Evolutionary conservation across 2,888 invertebrate species (phyloP), one percentile per base, ranked within the genome.

Genomic region (Conchocele bisecta): DNA sequence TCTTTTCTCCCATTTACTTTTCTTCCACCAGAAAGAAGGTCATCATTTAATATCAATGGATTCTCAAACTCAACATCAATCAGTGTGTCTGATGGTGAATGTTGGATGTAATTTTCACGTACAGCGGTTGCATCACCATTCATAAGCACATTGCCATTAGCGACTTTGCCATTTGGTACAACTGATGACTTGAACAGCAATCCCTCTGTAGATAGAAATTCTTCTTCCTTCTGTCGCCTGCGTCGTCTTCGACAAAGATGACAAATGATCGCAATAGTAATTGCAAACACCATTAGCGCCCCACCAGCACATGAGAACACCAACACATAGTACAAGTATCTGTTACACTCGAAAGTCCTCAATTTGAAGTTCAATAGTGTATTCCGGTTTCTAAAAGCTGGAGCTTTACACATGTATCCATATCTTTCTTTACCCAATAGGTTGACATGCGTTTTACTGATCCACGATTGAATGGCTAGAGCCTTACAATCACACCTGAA

Each of bases 401-500:
- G 89, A 0, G 78, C 48, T 7, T 56, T 26, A 71, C 89, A 90
- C 17, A 59, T 51, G 59, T 89, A 87, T n/a, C 79, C 81, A 9
- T 63, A 66, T 33, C 81, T 82, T 15, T 72, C 65, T n/a, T 72
- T 44, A 20, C 80, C 69, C 22, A 60, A 69, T 7, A 82, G 58
- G n/a, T 39, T 63, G 13, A 85, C 64, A 11, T 57, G 64, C 11
- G 81, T 79, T 37, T 66, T 64, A 6, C 56, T 41, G 11, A 84
- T 20, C 89, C 89, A 89, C 51, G 82, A 70, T 26, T 82, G 74
- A 48, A 90, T 78, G 5, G 77, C 82, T 6, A 88, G 44, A 48
- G 86, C 68, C 22, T 83, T 81, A 75, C 89, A 90, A 20, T 80
- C 79, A 65, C 89, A 89, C 33, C 77, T 46, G 60, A 87, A 87